These are phyloP conservation scores for Molothrus aeneus DNA, from an alignment of 2,797 vertebrate genomes.

Conservation along the genomic window DNA sequence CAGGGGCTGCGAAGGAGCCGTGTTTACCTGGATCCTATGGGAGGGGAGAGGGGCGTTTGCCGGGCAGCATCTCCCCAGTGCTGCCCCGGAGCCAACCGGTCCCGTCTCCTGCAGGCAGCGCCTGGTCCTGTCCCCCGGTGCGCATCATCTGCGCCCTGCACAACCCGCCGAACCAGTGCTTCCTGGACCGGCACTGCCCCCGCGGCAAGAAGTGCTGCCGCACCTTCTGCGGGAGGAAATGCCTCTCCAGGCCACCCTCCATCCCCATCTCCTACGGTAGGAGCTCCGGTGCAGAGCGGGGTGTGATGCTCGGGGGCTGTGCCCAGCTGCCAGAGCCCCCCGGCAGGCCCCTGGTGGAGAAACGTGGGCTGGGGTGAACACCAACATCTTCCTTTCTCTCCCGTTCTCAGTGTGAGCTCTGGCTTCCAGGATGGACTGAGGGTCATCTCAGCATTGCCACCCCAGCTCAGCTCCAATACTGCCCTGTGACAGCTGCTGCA, in stretches of 20 bases:
- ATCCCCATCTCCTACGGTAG: rapidly evolving
- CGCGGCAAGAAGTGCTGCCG: not conserved
- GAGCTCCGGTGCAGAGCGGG: not conserved
- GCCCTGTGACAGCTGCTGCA: rapidly evolving
- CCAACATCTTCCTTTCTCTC: not conserved
- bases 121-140: not conserved
- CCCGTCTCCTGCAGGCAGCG: not conserved
- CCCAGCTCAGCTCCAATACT: not conserved
- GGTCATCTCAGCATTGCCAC: not conserved
- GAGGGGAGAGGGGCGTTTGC: not conserved
- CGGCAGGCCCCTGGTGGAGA: not conserved
- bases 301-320: not conserved
- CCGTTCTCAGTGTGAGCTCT: not conserved
- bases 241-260: rapidly evolving
- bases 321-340: not conserved
- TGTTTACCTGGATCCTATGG: rapidly evolving
- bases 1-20: not conserved
- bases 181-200: rapidly evolving
- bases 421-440: not conserved
- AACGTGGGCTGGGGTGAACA: not conserved
- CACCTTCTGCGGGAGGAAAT: rapidly evolving
- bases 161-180: rapidly evolving
- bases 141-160: rapidly evolving
- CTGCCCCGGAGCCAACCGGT: not conserved
- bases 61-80: not conserved